These are phyloP conservation scores for Harpalus rubripes DNA, from an alignment of 2,888 invertebrate genomes.

Conservation along the genomic window DNA sequence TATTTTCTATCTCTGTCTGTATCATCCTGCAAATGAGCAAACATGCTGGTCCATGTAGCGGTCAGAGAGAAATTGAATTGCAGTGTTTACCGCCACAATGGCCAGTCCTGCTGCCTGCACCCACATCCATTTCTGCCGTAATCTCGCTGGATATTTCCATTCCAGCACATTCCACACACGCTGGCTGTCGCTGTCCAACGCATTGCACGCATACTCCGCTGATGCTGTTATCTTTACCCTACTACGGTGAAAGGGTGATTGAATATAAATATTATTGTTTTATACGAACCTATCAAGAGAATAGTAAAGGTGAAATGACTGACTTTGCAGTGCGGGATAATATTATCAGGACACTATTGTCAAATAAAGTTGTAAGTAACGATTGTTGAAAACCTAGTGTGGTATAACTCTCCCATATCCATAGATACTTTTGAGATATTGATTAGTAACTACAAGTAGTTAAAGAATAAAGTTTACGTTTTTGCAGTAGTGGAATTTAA, in stretches of 20 bases:
- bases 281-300: neutral
- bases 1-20: neutral
- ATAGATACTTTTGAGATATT: no score
- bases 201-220: conserved; percentile 43
- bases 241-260: conserved; percentile 15
- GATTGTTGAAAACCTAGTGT: no score
- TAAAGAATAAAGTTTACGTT: no score
- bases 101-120: conserved; percentile 23
- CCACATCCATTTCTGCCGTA: conserved; percentile 53
- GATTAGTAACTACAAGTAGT: no score
- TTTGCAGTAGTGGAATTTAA: no score
- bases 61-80: conserved; percentile 63
- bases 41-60: conserved; percentile 15
- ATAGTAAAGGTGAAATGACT: neutral
- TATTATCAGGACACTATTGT: neutral
- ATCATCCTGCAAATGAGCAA: conserved; percentile 17
- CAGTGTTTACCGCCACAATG: conserved; percentile 63
- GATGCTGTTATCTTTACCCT: conserved; percentile 44
- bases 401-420: no score
- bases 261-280: conserved; percentile 47
- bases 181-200: conserved; percentile 18
- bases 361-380: no score
- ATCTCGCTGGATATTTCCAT: conserved; percentile 56
- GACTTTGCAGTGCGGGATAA: neutral
- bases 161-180: conserved; percentile 41